These are phyloP conservation scores for Trissolcus basalis DNA, from an alignment of 1,140 invertebrate species.

Conservation along the genomic window DNA sequence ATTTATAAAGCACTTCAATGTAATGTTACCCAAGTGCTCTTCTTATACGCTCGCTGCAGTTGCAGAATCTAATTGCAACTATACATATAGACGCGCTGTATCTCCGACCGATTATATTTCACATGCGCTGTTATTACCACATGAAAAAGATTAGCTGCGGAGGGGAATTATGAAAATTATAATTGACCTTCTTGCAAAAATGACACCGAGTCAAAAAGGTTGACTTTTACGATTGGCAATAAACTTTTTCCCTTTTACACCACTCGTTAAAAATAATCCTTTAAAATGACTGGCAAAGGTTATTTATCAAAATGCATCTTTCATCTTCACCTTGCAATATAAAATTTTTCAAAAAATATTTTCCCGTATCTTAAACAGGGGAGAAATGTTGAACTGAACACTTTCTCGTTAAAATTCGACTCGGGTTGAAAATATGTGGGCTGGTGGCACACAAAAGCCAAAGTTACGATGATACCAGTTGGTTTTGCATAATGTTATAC, in stretches of 20 bases:
- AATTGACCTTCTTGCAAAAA: conserved; percentile 1
- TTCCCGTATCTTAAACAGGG: neutral
- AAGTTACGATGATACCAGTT: conserved; percentile 37
- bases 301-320: too few species aligned
- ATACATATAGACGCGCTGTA: conserved; percentile 16
- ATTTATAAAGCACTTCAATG: conserved; percentile 40
- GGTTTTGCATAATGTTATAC: conserved; percentile 47
- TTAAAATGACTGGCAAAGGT: too few species aligned
- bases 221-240: neutral
- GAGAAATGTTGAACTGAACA: conserved; percentile 28
- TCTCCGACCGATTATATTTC: conserved; percentile 25
- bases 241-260: neutral
- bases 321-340: too few species aligned
- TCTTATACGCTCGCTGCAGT: conserved; percentile 22
- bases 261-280: too few species aligned
- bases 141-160: conserved; percentile 7
- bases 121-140: conserved; percentile 9
- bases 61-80: conserved; percentile 34
- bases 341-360: too few species aligned
- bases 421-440: conserved; percentile 13
- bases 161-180: conserved; percentile 14
- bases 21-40: conserved; percentile 28
- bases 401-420: conserved; percentile 29
- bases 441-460: conserved; percentile 24
- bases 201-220: neutral